Evolutionary conservation across 2,797 vertebrate genomes (phyloP), one percentile per base, ranked within the genome.

Genomic region (Epinephelus malabaricus): DNA sequence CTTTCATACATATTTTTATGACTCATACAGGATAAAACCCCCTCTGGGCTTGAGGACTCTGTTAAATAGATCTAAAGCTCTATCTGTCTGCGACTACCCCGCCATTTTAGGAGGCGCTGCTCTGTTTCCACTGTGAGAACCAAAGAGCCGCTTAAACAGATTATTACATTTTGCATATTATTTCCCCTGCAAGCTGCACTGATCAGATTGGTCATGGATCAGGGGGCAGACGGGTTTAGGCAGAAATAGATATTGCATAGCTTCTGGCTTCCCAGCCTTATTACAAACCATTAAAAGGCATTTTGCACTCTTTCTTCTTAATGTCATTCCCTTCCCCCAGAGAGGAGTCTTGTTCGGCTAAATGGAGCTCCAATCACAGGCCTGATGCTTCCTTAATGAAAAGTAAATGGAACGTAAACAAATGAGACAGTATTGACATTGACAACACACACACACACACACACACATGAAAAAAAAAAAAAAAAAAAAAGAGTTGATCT

Each of bases 181-280:
- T 83, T 88, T 88, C 67, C 69, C 82, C 75, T 88, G 85, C 85
- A 91, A 87, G 90, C 87, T 73, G 81, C 87, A 67, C 83, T 85
- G 85, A 94, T 92, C 90, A 91, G 89, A 88, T 90, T 88, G 90
- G 93, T 93, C 89, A 93, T 88, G 92, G 94, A 92, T 92, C 92
- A 91, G 65, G 83, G 86, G 75, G 70, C 87, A 79, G 75, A 85
- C 60, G 79, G 88, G 82, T 91, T 92, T 89, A 83, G 88, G 90
- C 83, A 85, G 87, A 86, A 92, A 93, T 89, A 92, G 87, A 92
- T 88, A 90, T 86, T 78, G 76, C 74, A 75, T 81, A 50, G 78
- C 88, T 82, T 65, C 77, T 87, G 83, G 90, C 79, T 86, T 88
- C 67, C 45, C 76, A 68, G 84, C 66, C 83, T 84, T 88, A 92